phyloP scores from a whole-genome alignment of 2,888 invertebrate genomes.

The Philonicus albiceps region DNA sequence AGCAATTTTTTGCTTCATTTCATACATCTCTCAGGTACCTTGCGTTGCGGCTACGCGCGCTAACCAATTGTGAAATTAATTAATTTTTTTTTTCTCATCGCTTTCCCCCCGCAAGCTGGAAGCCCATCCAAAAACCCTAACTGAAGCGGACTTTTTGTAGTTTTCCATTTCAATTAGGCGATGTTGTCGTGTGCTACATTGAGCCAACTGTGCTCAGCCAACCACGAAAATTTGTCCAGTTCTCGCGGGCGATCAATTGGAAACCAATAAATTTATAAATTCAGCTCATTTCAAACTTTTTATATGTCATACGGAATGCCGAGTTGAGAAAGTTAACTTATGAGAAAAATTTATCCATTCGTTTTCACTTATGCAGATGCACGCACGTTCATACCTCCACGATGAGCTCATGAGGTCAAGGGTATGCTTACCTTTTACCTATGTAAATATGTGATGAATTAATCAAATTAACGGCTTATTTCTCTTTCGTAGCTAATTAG shows the following conservation, averaged over 20 bases:
- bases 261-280: background rate
- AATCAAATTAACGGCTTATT: background rate
- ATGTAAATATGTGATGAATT: background rate
- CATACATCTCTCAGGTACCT: background rate
- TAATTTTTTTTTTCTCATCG: slow-evolving; percentile 8
- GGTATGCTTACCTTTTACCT: background rate
- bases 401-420: background rate
- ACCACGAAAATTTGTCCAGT: background rate
- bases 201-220: background rate
- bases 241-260: background rate
- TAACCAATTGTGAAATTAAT: slow-evolving; percentile 33
- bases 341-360: background rate
- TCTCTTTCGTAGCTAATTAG: background rate
- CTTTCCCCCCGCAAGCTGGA: background rate
- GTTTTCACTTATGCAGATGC: background rate
- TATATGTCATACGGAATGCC: background rate
- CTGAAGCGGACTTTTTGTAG: background rate
- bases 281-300: background rate
- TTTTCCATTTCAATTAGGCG: slow-evolving; percentile 25
- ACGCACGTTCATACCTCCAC: background rate
- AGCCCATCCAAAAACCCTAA: background rate
- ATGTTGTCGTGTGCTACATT: background rate
- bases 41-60: background rate
- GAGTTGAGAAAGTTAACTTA: background rate
- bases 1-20: slow-evolving; percentile 15